phyloP scores from a whole-genome alignment of 2,113 vertebrate genomes.

The Chaetorhynchus papuensis region DNA sequence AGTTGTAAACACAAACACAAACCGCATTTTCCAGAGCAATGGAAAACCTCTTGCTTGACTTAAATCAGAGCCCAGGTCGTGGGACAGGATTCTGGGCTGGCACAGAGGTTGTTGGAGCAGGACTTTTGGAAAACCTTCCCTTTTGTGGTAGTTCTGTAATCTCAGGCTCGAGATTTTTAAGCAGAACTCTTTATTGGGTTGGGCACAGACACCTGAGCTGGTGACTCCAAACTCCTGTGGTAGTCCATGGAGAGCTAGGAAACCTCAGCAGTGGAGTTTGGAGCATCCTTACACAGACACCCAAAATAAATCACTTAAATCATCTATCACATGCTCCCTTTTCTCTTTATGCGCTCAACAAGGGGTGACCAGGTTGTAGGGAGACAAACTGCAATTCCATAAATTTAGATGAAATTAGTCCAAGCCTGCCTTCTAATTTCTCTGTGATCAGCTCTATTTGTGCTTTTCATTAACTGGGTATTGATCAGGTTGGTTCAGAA shows the following conservation, averaged over 20 bases:
- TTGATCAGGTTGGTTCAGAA: neutral
- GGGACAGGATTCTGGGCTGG: neutral
- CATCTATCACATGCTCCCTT: neutral
- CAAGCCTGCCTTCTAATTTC: neutral
- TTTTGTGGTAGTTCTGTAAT: neutral
- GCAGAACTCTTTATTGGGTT: neutral
- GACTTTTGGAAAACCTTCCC: neutral
- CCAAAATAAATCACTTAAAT: neutral
- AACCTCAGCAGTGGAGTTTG: neutral
- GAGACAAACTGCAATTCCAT: neutral
- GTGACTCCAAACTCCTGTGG: neutral
- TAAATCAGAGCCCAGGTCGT: neutral
- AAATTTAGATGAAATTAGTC: neutral
- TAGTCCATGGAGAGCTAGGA: neutral
- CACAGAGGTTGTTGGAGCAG: neutral
- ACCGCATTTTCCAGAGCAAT: neutral
- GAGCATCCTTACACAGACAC: neutral
- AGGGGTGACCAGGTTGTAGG: neutral
- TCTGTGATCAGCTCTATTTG: neutral
- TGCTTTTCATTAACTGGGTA: neutral
- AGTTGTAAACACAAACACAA: neutral
- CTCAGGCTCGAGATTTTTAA: neutral
- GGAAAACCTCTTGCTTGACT: neutral
- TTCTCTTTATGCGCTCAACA: neutral
- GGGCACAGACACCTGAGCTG: neutral